phyloP scores from a whole-genome alignment of 2,888 invertebrate genomes.

The Dynastes hyllus region DNA sequence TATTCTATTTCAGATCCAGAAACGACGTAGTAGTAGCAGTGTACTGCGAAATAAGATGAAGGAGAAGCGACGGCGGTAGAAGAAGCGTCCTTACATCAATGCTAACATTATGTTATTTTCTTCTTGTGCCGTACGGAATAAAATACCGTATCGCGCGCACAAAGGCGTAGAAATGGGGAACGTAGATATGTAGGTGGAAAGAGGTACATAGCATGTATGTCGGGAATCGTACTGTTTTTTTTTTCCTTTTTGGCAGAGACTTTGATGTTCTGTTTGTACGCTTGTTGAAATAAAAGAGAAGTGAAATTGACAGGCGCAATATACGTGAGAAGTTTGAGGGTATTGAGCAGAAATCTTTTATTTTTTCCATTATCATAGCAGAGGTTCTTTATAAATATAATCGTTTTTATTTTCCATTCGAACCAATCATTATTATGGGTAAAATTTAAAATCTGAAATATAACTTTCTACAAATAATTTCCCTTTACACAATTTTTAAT shows the following conservation, averaged over 20 bases:
- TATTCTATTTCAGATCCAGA: conserved; percentile 59
- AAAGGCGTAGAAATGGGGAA: conserved; percentile 1
- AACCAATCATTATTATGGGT: too few relatives aligned
- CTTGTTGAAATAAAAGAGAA: too few relatives aligned
- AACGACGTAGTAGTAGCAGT: conserved; percentile 50
- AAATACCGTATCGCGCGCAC: background rate
- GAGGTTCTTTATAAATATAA: too few relatives aligned
- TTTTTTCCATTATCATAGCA: too few relatives aligned
- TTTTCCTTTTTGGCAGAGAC: background rate
- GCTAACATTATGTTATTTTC: conserved; percentile 46
- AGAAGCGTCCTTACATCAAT: conserved; percentile 54
- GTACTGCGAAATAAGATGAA: conserved; percentile 38
- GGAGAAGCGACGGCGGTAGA: conserved; percentile 13
- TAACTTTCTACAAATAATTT: too few relatives aligned
- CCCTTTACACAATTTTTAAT: too few relatives aligned
- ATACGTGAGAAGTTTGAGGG: too few relatives aligned
- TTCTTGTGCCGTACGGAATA: background rate
- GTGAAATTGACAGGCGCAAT: too few relatives aligned
- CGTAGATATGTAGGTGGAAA: conserved; percentile 5
- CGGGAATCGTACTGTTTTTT: background rate
- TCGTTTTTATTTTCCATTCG: too few relatives aligned
- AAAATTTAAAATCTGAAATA: too few relatives aligned
- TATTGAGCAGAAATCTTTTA: too few relatives aligned
- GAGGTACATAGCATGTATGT: background rate
- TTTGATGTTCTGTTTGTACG: conserved; percentile 14